phyloP scores from a whole-genome alignment of 2,113 vertebrate species.

The Sander lucioperca region DNA sequence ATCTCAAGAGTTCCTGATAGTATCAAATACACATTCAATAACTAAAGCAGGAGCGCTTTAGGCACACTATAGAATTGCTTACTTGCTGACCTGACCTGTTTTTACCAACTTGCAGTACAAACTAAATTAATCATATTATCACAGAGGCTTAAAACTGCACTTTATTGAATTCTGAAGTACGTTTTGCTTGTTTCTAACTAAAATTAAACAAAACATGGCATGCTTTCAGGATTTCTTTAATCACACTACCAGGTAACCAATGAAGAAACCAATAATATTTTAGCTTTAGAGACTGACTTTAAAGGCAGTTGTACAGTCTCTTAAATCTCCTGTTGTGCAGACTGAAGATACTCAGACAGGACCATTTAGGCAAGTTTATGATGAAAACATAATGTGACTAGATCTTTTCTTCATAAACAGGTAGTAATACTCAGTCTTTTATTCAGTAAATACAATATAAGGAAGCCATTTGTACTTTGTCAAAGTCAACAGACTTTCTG shows the following conservation, averaged over 20 bases:
- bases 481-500: background rate
- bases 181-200: background rate
- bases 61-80: too few species aligned
- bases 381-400: constrained; percentile 7
- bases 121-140: constrained; percentile 5
- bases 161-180: background rate
- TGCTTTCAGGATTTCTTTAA: background rate
- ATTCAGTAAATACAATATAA: background rate
- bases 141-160: constrained; percentile 3
- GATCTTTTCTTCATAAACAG: background rate
- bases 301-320: background rate
- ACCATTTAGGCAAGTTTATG: background rate
- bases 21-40: background rate
- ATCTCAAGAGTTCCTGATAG: background rate
- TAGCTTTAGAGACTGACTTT: background rate
- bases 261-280: constrained; percentile 13
- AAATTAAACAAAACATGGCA: background rate
- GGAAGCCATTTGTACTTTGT: background rate
- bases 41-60: background rate
- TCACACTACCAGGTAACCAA: background rate
- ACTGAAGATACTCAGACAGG: background rate
- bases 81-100: background rate
- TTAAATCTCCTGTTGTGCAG: background rate
- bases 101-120: background rate
- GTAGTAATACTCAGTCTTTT: background rate